Percentiles rank a stretch among this genome's conserved stretches.
Evolutionary conservation across 2,888 invertebrate genomes (phyloP).

Genomic region (Noctua janthina): DNA sequence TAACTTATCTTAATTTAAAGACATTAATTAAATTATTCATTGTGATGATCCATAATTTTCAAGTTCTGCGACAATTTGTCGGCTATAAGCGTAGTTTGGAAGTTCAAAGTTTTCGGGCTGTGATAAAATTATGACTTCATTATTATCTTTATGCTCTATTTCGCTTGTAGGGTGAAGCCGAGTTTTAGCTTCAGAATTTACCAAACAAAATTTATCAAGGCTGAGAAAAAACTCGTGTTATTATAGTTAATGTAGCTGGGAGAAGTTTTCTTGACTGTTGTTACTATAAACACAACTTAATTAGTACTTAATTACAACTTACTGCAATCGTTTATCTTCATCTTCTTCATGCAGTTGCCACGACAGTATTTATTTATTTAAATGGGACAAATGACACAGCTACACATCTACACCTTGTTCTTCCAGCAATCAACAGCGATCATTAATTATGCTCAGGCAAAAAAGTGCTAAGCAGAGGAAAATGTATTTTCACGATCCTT

Average conservation of each 20-base stretch:
- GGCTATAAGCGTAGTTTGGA: constrained; percentile 47
- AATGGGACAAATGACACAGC: too few species aligned
- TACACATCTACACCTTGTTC: not conserved
- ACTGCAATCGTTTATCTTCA: too few species aligned
- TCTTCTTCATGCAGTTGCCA: not conserved
- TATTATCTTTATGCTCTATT: constrained; percentile 57
- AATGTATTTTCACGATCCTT: not conserved
- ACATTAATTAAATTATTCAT: constrained; percentile 64
- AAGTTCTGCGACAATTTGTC: constrained; percentile 61
- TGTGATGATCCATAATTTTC: constrained; percentile 55
- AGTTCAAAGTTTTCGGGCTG: constrained; percentile 44
- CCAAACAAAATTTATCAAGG: not conserved
- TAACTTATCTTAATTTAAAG: constrained; percentile 62
- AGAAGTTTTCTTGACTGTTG: not conserved
- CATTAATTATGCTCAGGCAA: not conserved
- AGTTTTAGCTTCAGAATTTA: not conserved
- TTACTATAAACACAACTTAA: not conserved
- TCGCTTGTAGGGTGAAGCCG: not conserved
- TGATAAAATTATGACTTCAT: constrained; percentile 57
- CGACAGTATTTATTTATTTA: too few species aligned
- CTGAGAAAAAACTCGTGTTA: not conserved
- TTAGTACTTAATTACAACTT: too few species aligned
- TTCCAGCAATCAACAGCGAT: not conserved
- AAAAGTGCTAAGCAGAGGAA: not conserved
- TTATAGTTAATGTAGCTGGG: not conserved